A percentile compares a stretch with the other conserved stretches of the same genome.
phyloP scores from a whole-genome alignment of 2,113 vertebrate genomes.

The Lathamus discolor region DNA sequence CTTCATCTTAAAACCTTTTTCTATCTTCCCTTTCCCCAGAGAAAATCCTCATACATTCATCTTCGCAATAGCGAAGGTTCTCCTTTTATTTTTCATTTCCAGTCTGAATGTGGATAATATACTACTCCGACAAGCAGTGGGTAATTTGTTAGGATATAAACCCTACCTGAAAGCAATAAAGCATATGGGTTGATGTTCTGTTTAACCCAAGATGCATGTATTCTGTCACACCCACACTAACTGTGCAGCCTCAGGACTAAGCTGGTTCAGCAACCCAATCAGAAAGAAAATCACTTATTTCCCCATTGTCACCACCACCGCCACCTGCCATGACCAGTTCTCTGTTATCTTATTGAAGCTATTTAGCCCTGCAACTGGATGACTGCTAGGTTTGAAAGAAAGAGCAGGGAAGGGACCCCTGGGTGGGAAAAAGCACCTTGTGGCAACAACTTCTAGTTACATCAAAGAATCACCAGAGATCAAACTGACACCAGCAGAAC shows the following conservation, averaged over 20 bases:
- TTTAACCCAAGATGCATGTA: background rate
- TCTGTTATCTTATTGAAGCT: background rate
- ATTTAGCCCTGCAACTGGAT: background rate
- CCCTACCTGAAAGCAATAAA: background rate
- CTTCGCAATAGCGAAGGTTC: background rate
- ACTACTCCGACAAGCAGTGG: background rate
- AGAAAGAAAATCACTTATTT: background rate
- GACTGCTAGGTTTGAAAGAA: background rate
- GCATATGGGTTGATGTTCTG: background rate
- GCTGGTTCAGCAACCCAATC: background rate
- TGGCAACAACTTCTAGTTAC: background rate
- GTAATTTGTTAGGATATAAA: background rate
- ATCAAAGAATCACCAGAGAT: background rate
- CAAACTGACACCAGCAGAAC: background rate
- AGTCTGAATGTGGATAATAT: background rate
- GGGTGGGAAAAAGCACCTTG: background rate
- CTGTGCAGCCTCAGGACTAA: background rate
- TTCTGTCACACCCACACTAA: background rate
- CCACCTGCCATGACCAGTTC: background rate
- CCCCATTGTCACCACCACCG: fast-evolving
- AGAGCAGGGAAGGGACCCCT: background rate
- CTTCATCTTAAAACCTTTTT: background rate
- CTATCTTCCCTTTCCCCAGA: background rate
- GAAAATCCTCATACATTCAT: background rate
- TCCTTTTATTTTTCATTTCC: background rate